Evolutionary conservation across 2,888 invertebrate species (phyloP), one percentile per base, ranked within the genome.

Genomic region (Coelopa pilipes): DNA sequence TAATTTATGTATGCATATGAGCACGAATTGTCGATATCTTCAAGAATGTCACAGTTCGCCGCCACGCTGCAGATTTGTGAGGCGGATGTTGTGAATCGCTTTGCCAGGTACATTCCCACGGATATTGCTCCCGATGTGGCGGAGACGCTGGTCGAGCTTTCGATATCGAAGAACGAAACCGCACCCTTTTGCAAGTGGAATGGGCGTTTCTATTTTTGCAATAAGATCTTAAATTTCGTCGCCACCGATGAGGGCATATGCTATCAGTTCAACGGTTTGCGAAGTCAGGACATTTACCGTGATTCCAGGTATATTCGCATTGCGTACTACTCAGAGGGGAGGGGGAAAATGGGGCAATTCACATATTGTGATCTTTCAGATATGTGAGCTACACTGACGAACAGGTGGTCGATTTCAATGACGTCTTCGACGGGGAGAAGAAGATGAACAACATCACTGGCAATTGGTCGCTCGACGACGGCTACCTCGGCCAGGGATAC

Each of bases 391-490:
- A 82, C 55, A 77, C 77, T 13, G 87, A 86, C 70, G 80, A 81
- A 1, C 80, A 80, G 2, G 62, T 80, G 5, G 78, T 86, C 13
- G 75, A 84, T 71, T 86, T 84, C 50, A 84, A 86, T 24, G 79
- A 84, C 47, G 80, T 76, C 66, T 81, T 81, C 19, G 86, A 85
- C 45, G 34, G 45, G 7, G 66, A 75, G 1, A 50, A 82, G 46
- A 75, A 3, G 4, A 78, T 80, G 15, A 83, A 85, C 45, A 65
- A 81, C 0, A 77, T 84, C 1, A 77, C 76, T 0, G 86, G 86
- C 1, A 82, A 79, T 34, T 93, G 93, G 93, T 90, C 89, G 49
- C 84, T 93, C 76, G 92, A 92, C 79, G 85, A 88, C 0, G 93
- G 93, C 0, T 93, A 92, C 79, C 84, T 88, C 0, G 80, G 82